phyloP scores from a whole-genome alignment of 2,888 invertebrate genomes.

The Aleiodes testaceus region DNA sequence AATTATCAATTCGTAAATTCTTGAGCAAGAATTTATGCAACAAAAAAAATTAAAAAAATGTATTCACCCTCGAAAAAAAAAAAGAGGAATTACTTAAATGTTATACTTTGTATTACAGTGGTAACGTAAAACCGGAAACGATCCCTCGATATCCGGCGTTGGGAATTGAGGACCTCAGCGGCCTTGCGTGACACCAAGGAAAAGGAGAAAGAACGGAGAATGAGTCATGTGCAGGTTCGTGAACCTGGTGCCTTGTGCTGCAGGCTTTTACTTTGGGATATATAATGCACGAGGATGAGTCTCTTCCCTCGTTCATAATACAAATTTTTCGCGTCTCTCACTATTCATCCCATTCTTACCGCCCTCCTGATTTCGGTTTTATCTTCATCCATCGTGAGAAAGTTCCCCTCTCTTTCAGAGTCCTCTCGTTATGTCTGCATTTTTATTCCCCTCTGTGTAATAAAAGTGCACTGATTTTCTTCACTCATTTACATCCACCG shows the following conservation, averaged over 20 bases:
- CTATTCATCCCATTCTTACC: slow-evolving; percentile 25
- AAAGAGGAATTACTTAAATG: slow-evolving; percentile 2
- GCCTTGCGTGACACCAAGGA: slow-evolving; percentile 43
- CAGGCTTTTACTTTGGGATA: background rate
- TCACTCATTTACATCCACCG: slow-evolving; percentile 3
- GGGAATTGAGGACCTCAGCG: slow-evolving; percentile 33
- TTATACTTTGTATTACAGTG: slow-evolving; percentile 23
- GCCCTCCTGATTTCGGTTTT: slow-evolving; percentile 43
- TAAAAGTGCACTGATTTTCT: background rate
- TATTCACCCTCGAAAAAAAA: background rate
- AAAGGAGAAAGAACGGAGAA: slow-evolving; percentile 20
- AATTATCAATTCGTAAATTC: background rate
- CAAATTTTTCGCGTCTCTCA: slow-evolving; percentile 27
- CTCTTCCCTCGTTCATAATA: slow-evolving; percentile 34
- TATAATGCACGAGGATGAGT: slow-evolving; percentile 13
- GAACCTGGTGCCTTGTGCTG: slow-evolving; percentile 37
- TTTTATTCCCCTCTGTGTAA: slow-evolving; percentile 18
- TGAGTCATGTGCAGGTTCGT: slow-evolving; percentile 44
- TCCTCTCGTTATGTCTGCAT: slow-evolving; percentile 29
- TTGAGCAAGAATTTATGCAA: too few species aligned
- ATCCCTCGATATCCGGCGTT: slow-evolving; percentile 42
- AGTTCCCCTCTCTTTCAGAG: slow-evolving; percentile 4
- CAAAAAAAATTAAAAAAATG: too few species aligned
- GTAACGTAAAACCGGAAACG: slow-evolving; percentile 38
- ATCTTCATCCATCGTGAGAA: slow-evolving; percentile 38